These are phyloP conservation scores for Autographa gamma DNA, from an alignment of 2,888 invertebrate species.

Conservation along the genomic window DNA sequence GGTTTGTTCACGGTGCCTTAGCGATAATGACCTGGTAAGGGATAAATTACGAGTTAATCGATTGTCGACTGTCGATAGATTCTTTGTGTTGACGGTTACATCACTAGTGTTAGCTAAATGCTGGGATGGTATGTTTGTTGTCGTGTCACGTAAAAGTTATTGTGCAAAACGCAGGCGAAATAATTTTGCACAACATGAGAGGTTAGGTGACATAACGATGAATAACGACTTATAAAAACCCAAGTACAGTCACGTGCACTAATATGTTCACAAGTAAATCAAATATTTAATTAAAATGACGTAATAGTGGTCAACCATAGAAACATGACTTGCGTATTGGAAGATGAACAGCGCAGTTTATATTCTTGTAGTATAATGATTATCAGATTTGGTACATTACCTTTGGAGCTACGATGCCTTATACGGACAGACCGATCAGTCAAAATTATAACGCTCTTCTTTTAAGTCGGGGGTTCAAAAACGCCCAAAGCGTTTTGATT, in stretches of 20 bases:
- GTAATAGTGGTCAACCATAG: not conserved
- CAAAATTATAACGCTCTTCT: too few relatives aligned
- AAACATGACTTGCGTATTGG: not conserved
- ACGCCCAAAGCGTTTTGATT: too few relatives aligned
- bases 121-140: constrained; percentile 31
- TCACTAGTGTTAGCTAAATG: constrained; percentile 46
- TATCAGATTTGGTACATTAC: too few relatives aligned
- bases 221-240: constrained; percentile 57
- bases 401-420: too few relatives aligned
- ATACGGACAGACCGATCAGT: too few relatives aligned
- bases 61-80: constrained; percentile 48
- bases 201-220: constrained; percentile 59
- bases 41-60: constrained; percentile 21
- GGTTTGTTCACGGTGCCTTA: constrained; percentile 1
- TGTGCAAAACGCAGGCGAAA: constrained; percentile 58
- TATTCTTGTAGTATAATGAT: too few relatives aligned
- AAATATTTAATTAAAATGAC: not conserved
- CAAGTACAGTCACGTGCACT: constrained; percentile 18
- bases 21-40: constrained; percentile 2
- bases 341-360: not conserved
- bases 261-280: constrained; percentile 3
- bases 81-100: constrained; percentile 12
- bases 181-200: constrained; percentile 62
- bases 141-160: constrained; percentile 47
- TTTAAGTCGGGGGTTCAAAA: too few relatives aligned